Base-by-base conservation (phyloP, 1,140 invertebrate species). In the Metopolophium dirhodum region DNA sequence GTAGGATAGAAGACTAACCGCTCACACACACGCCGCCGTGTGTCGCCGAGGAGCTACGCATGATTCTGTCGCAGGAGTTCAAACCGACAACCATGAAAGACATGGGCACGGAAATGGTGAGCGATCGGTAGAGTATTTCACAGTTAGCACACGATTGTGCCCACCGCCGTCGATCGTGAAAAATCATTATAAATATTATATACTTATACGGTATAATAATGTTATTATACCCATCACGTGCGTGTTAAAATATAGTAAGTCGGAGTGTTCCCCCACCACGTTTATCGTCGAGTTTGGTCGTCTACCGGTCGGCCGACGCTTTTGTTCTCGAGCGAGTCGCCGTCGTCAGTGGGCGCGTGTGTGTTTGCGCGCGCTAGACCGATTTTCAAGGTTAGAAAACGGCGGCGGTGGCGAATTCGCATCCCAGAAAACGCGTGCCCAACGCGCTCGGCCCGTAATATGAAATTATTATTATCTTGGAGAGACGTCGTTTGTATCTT, bases 71-170 rank as follows among this genome's bases (percentile, higher is more conserved):
- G n/a, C 51, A 89, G 30, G 87, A 89, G 35, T 89, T 89, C 11
- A 37, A 57, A 89, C 4, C 88, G 30, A 61, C 49, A 61, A 90
- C 37, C 22, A 93, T 93, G 91, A 93, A 85, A 85, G 91, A 93
- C 49, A 93, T 93, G 91, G 82, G 91, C 82, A 93, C 91, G 47
- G 91, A 93, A 37, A 93, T 93, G 91, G 91, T 93, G 91, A 93
- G 91, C 54, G 30, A 49, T 83, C 14, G 18, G 18, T 49, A 87
- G 20, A 22, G 30, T 87, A 47, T 18, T 86, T 47, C 30, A 26
- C 22, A n/a, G 47, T 14, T 54, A 54, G 7, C 22, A 2, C 26
- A 9, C 14, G 54, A 57, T 23, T 9, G 47, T 41, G 41, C 45
- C 49, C 49, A 14, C 20, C 51, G 20, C 7, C 51, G 51, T 54